Base-by-base conservation (phyloP, 2,888 invertebrate species). In the Caenorhabditis sp. region DNA sequence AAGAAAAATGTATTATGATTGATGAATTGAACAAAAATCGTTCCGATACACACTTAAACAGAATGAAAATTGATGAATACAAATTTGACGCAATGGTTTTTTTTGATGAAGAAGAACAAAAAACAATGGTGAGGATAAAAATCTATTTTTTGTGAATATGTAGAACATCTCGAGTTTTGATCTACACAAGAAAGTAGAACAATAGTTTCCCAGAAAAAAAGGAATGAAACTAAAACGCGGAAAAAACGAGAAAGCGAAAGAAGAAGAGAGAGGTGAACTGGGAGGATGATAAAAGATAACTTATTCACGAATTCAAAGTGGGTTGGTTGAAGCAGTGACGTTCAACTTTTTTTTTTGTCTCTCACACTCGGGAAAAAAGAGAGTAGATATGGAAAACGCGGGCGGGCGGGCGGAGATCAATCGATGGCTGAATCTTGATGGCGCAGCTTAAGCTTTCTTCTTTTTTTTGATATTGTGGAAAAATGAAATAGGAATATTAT, bases 371-470 rank as follows among this genome's bases (percentile, higher is more conserved):
- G 49, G 49, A 19, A 49, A 4, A 19, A 17, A 49, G 19, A 49
- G 49, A 19, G 49, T 49, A 31, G 57, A 53, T 58, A 51, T 58
- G 57, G 26, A 58, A 31, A 59, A 57, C 43, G 27, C 19, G 64
- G 64, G n/a, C 55, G 53, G 59, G 58, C 51, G 55, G 54, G 58
- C 27, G 26, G 14, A 59, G 54, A 55, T 60, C 37, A 67, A 67
- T 62, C 62, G 61, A 65, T 54, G 66, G 67, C 67, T 72, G 63
- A 72, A 72, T 72, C 72, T 72, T 71, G 71, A 71, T 71, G 71
- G 60, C 71, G 66, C 53, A 55, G 58, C 27, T 27, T 24, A 8
- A 21, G 55, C 12, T 55, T 55, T 26, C 27, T 27, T 27, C 17
- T 12, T 23, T 51, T 55, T 10, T 55, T 17, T 23, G 60, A 8